A percentile compares a stretch with the other conserved stretches of the same genome.
Conservation (phyloP, 1,140 invertebrate species). For the Zaprionus capensis region DNA sequence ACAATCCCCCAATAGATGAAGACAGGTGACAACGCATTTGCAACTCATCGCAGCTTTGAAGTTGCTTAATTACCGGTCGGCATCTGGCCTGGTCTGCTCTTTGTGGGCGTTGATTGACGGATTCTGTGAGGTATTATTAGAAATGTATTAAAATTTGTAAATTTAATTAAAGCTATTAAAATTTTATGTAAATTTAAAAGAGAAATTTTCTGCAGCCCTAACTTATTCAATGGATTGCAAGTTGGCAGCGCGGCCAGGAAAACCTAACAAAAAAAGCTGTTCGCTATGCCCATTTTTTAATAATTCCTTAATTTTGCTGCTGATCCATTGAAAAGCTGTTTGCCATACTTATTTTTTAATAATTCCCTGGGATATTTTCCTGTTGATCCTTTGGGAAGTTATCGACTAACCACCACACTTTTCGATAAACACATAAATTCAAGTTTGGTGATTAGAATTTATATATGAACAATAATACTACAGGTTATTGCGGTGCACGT, state of each 20-base stretch:
- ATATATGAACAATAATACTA: background rate
- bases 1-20: background rate
- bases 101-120: constrained; percentile 1
- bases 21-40: background rate
- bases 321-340: background rate
- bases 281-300: background rate
- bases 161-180: background rate
- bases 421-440: background rate
- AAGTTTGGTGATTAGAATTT: background rate
- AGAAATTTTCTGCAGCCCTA: background rate
- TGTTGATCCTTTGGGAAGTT: background rate
- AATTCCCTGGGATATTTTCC: no score
- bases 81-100: background rate
- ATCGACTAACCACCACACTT: background rate
- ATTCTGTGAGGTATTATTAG: background rate
- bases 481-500: constrained; percentile 36
- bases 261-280: background rate
- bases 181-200: background rate
- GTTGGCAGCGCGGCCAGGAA: background rate
- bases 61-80: constrained; percentile 5
- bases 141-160: background rate
- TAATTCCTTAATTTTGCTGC: no score
- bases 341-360: background rate
- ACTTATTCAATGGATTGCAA: background rate
- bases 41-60: background rate